Evolutionary conservation across 2,797 vertebrate genomes (phyloP).

Genomic region (Forpus xanthops): DNA sequence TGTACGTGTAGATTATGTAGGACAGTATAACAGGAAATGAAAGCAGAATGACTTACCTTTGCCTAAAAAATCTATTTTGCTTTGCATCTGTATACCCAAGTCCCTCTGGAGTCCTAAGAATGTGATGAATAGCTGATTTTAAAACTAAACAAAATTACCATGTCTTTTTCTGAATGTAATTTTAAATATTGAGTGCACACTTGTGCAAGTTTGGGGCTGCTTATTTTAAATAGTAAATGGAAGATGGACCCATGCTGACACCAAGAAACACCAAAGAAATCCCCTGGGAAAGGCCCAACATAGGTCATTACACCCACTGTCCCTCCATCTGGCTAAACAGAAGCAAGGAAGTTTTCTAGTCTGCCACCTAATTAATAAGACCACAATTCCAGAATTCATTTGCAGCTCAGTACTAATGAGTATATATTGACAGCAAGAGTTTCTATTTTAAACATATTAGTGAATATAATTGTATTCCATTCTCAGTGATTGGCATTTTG

Average conservation of each 20-base stretch:
- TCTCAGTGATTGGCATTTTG: slow-evolving; percentile 73
- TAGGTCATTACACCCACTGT: slow-evolving; percentile 35
- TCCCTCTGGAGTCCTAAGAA: slow-evolving; percentile 31
- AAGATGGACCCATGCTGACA: neutral
- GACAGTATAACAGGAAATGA: neutral
- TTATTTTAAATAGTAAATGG: slow-evolving; percentile 61
- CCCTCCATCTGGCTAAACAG: slow-evolving; percentile 59
- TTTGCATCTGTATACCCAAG: neutral
- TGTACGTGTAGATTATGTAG: neutral
- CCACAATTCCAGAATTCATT: slow-evolving; percentile 74
- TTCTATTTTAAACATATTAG: slow-evolving; percentile 75
- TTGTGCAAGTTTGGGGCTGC: slow-evolving; percentile 37
- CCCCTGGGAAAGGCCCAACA: slow-evolving; percentile 43
- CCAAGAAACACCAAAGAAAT: slow-evolving; percentile 50
- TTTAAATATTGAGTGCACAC: neutral
- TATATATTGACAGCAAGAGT: slow-evolving; percentile 70
- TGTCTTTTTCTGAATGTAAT: slow-evolving; percentile 50
- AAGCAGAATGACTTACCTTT: neutral
- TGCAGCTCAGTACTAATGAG: slow-evolving; percentile 71
- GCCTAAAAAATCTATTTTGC: neutral
- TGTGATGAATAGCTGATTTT: slow-evolving; percentile 37
- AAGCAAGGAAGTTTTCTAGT: slow-evolving; percentile 53
- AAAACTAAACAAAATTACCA: slow-evolving; percentile 27
- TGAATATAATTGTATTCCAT: slow-evolving; percentile 71
- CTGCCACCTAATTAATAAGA: slow-evolving; percentile 75